phyloP scores from a whole-genome alignment of 2,113 vertebrate species.

The Coryphaenoides rupestris region DNA sequence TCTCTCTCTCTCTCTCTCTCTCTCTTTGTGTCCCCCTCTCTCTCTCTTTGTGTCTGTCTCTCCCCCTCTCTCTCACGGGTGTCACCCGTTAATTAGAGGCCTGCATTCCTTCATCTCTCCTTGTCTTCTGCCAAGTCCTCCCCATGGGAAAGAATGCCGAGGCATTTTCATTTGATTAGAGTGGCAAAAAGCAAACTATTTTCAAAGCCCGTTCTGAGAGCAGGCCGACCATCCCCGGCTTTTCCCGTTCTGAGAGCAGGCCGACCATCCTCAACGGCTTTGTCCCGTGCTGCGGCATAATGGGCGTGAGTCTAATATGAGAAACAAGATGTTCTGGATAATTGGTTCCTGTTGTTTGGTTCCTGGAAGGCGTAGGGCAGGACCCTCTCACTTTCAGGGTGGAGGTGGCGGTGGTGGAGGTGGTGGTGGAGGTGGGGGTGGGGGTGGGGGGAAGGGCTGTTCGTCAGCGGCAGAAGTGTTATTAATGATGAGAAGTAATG shows the following conservation, averaged over 20 bases:
- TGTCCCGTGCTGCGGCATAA: background rate
- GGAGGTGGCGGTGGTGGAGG: background rate
- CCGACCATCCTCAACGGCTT: background rate
- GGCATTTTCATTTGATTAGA: conserved; percentile 63
- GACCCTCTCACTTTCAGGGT: conserved; percentile 1
- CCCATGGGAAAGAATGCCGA: conserved; percentile 65
- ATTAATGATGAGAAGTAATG: too few relatives aligned
- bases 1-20: too few relatives aligned
- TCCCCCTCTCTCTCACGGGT: conserved; percentile 7
- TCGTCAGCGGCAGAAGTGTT: too few relatives aligned
- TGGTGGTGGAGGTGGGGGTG: too few relatives aligned
- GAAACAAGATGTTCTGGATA: conserved; percentile 1
- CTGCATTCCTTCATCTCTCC: conserved; percentile 11
- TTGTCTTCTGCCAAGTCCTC: background rate
- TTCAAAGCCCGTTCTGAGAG: conserved; percentile 23
- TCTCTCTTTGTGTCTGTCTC: conserved; percentile 9
- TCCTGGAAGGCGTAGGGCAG: conserved; percentile 4
- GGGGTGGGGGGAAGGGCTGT: too few relatives aligned
- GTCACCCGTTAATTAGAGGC: conserved; percentile 50
- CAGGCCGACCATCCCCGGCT: too few relatives aligned
- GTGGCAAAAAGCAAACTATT: conserved; percentile 49
- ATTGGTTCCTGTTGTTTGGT: background rate
- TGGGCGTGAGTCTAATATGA: background rate
- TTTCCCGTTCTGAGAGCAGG: conserved; percentile 21
- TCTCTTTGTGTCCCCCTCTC: too few relatives aligned